phyloP scores from a whole-genome alignment of 2,797 vertebrate species.

The Sphenopsis melanotis region DNA sequence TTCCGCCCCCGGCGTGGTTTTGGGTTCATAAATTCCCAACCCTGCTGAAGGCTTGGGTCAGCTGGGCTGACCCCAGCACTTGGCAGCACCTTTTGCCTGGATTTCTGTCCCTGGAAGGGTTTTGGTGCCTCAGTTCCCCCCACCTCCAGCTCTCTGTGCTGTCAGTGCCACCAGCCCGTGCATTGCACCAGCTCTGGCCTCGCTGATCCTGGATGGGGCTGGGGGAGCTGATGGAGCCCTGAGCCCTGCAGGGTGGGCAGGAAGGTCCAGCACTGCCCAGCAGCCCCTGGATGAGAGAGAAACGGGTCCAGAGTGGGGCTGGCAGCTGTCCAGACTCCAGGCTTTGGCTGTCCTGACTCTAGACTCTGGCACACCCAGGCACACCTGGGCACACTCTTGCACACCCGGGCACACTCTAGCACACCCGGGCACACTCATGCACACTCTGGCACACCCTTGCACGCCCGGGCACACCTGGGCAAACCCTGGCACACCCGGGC shows the following conservation, averaged over 20 bases:
- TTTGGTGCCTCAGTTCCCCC: neutral
- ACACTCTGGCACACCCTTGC: too few species aligned
- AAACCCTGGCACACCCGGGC: too few species aligned
- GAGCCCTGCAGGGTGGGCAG: too few species aligned
- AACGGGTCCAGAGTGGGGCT: rapidly evolving
- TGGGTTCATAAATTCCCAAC: neutral
- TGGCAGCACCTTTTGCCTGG: neutral
- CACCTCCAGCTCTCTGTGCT: neutral
- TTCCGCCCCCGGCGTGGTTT: neutral
- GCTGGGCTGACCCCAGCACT: neutral
- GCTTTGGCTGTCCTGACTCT: neutral
- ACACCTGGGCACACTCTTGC: too few species aligned
- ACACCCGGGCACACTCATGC: too few species aligned
- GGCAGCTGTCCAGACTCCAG: neutral
- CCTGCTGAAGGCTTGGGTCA: neutral
- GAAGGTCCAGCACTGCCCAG: too few species aligned
- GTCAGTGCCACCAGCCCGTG: neutral
- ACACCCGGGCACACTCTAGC: too few species aligned
- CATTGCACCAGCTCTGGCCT: neutral
- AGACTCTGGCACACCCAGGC: too few species aligned
- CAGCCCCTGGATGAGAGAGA: neutral
- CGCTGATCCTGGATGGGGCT: rapidly evolving
- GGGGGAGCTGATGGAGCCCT: too few species aligned
- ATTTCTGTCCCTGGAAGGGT: neutral
- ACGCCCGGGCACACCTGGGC: too few species aligned